Evolutionary conservation across 2,888 invertebrate species (phyloP), one percentile per base, ranked within the genome.

Genomic region (Ceriagrion tenellum): DNA sequence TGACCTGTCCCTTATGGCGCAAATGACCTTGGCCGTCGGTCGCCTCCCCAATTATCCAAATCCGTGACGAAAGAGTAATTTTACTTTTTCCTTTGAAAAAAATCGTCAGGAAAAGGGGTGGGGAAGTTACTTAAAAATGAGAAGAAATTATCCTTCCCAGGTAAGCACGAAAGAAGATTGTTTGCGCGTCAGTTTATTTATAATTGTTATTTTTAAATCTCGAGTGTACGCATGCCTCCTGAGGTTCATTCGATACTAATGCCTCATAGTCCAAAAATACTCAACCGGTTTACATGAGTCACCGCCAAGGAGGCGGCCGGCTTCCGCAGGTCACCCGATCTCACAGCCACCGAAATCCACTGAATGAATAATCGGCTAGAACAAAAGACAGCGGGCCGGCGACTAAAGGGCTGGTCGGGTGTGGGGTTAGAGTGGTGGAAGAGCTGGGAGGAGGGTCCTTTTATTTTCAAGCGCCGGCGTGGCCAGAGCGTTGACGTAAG

Each of bases 301-400:
- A 91, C 63, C 26, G 69, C 26, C 69, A n/a, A 81, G 81, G 35
- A 20, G 63, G 59, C 59, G 56, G n/a, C 59, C 26, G 91, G 40
- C 59, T 59, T 59, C 59, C 91, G 56, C 55, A 59, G 89, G 89
- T 55, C 55, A 89, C 89, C 89, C 89, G 89, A 89, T 55, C 89
- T 59, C 59, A 12, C 35, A 23, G 89, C 89, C 55, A 55, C 90
- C 90, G 59, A 59, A 91, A 91, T 40, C 30, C 91, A 40, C 91
- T 30, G 91, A 91, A 91, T 91, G 91, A 91, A 91, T 91, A 91
- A 91, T 91, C 91, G 35, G 63, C 2, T 35, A 59, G 91, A 59
- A 91, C 91, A 91, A 91, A 69, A 91, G 91, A 69, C 91, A 23
- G 63, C 26, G 40, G 63, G 63, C 59, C 35, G 63, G 40, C 40